These are phyloP conservation scores for Sarcophaga caerulescens DNA, from an alignment of 2,888 invertebrate species.

Conservation along the genomic window DNA sequence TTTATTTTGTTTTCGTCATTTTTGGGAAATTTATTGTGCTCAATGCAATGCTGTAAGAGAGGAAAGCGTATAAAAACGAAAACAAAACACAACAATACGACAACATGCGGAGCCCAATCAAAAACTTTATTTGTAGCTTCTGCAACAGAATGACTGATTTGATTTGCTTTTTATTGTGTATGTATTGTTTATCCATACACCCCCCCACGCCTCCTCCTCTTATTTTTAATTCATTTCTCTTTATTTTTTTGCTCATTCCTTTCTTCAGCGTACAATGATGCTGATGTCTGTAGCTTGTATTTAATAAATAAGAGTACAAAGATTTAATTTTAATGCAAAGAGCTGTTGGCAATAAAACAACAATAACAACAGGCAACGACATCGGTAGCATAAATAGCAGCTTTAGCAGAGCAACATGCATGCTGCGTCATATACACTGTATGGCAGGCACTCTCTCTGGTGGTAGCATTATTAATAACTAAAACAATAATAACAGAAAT, in stretches of 20 bases:
- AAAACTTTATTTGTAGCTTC: conserved; percentile 22
- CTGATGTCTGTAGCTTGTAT: no score
- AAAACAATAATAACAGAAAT: not conserved
- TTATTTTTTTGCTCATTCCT: not conserved
- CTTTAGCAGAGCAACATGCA: not conserved
- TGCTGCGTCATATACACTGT: not conserved
- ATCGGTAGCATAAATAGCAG: not conserved
- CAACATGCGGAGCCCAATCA: conserved; percentile 10
- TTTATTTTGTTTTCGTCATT: not conserved
- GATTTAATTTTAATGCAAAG: conserved; percentile 45
- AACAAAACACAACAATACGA: not conserved
- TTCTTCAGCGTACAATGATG: not conserved
- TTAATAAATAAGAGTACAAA: conserved; percentile 33
- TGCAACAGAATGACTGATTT: conserved; percentile 21
- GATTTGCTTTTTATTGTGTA: conserved; percentile 4
- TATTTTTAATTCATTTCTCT: conserved; percentile 6
- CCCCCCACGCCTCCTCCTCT: no score
- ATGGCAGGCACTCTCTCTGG: not conserved
- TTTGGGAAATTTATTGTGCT: no score
- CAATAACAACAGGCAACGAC: not conserved
- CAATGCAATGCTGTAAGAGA: not conserved
- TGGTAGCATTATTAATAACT: not conserved
- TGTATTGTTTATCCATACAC: no score
- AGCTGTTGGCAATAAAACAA: conserved; percentile 34
- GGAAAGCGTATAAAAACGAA: not conserved